These are phyloP conservation scores for Dasyprocta punctata DNA, from an alignment of 2,113 vertebrate species.

Conservation along the genomic window DNA sequence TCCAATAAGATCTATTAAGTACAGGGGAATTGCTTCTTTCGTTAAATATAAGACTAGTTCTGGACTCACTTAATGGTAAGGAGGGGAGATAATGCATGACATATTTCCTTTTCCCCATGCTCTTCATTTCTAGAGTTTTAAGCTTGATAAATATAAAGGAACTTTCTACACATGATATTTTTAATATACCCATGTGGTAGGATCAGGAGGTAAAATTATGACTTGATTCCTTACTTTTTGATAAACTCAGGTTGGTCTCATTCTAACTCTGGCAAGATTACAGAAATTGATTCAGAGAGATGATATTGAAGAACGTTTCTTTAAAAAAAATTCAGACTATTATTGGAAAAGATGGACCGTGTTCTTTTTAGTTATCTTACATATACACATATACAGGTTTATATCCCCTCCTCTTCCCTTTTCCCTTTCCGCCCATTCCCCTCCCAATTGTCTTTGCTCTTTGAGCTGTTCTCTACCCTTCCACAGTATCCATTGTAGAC, in stretches of 20 bases:
- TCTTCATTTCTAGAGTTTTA: background rate
- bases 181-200: background rate
- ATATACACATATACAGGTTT: no score
- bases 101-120: background rate
- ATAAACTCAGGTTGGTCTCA: slow-evolving; percentile 47
- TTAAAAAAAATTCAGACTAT: background rate
- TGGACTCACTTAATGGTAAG: background rate
- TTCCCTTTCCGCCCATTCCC: no score
- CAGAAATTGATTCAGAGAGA: slow-evolving; percentile 50
- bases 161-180: background rate
- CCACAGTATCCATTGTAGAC: no score
- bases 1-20: background rate
- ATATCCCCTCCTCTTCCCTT: no score
- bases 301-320: slow-evolving; percentile 68
- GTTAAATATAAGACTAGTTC: background rate
- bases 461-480: no score
- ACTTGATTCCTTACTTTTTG: slow-evolving; percentile 51
- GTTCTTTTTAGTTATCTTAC: no score
- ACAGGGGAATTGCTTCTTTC: background rate
- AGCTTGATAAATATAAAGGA: background rate
- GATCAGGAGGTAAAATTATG: slow-evolving; percentile 30
- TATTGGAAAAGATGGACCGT: slow-evolving; percentile 64
- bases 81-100: background rate
- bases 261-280: slow-evolving; percentile 56
- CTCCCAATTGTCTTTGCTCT: no score